Base-by-base conservation (phyloP, 1,140 invertebrate genomes). In the Drosophila littoralis region DNA sequence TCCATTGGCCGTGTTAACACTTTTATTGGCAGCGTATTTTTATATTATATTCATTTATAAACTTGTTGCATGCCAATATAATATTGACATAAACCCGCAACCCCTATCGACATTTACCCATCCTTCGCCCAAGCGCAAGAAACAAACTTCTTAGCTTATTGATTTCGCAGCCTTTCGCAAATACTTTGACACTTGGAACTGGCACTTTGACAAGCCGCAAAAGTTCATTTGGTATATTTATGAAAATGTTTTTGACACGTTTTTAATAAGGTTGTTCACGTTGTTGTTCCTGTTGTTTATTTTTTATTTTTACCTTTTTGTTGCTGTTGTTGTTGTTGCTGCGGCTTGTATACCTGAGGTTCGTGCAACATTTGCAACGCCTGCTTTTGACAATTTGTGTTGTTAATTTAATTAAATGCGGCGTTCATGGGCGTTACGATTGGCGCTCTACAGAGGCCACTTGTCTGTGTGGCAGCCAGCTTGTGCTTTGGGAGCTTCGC, bases 181-280 rank as follows among this genome's bases (percentile, higher is more conserved):
- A 88, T 69, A 86, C 72, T 86, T 88, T 86, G 83, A 81, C 78
- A 84, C 64, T 83, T 76, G 61, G 38, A 51, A 33, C 63, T 75
- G 73, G 73, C 73, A 72, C 46, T 71, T 75, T 75, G 73, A 75
- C 73, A 75, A 75, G 74, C 57, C 59, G 46, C 57, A 78, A 77
- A 81, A 81, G 63, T 78, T 82, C 65, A 82, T 71, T 84, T 86
- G 79, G 86, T 88, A 86, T 86, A 86, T 86, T 86, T 88, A 86
- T 79, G 79, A 82, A 88, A 86, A 88, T 86, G 82, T 88, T 88
- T 86, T 78, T 86, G 82, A 88, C 82, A 86, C 82, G 79, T 86
- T 86, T 86, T 86, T 86, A 86, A 86, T 86, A 86, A 86, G 82
- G 64, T 86, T 81, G 67, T 57, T 74, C 55, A 38, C 42, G 57